These are phyloP conservation scores for Trilocha varians DNA, from an alignment of 2,888 invertebrate genomes.

Conservation along the genomic window DNA sequence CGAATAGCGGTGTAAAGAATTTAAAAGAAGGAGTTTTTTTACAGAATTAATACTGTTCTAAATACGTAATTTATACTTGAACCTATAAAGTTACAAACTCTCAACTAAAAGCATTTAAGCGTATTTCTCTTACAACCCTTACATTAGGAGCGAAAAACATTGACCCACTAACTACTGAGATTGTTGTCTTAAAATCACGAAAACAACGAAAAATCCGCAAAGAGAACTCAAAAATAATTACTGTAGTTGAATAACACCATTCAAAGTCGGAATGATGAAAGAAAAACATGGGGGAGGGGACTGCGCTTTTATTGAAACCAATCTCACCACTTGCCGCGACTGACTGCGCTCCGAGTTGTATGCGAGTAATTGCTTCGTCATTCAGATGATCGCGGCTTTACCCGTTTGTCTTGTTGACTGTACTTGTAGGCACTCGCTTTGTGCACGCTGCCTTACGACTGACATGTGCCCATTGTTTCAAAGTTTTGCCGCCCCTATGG, in stretches of 20 bases:
- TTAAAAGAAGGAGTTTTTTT: too few relatives aligned
- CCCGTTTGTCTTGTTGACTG: conserved; percentile 63
- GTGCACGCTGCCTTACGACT: conserved; percentile 47
- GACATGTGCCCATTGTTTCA: conserved; percentile 52
- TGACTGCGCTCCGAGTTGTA: conserved; percentile 59
- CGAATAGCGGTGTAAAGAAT: too few relatives aligned
- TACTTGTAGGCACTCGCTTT: conserved; percentile 53
- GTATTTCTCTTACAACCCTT: too few relatives aligned
- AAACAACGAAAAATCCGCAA: neutral
- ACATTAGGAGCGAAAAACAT: too few relatives aligned
- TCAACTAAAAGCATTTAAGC: too few relatives aligned
- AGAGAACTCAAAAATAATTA: conserved; percentile 13
- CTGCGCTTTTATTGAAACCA: conserved; percentile 71
- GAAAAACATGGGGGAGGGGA: conserved; percentile 68
- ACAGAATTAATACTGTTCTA: too few relatives aligned
- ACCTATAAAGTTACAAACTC: too few relatives aligned
- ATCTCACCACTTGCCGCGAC: conserved; percentile 66
- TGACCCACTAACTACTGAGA: too few relatives aligned
- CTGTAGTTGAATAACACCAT: conserved; percentile 51
- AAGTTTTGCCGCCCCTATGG: conserved; percentile 39
- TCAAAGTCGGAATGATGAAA: conserved; percentile 63
- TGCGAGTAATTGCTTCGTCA: conserved; percentile 69
- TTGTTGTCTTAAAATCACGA: too few relatives aligned
- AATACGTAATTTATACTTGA: too few relatives aligned
- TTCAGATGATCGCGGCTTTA: conserved; percentile 64